Evolutionary conservation across 2,797 vertebrate genomes (phyloP).

Genomic region (Trichosurus vulpecula): DNA sequence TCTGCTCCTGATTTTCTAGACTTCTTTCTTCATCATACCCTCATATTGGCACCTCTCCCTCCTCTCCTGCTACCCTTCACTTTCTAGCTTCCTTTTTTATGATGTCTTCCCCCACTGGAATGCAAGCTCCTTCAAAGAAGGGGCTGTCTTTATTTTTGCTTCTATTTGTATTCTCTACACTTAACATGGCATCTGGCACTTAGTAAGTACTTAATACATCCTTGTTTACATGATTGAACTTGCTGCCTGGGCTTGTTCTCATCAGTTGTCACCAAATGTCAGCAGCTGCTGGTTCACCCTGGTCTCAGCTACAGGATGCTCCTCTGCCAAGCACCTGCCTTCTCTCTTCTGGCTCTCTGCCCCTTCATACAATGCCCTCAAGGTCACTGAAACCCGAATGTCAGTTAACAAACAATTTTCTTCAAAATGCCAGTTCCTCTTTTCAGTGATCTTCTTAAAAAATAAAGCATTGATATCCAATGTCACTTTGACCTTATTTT

Average conservation of each 20-base stretch:
- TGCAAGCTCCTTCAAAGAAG: neutral
- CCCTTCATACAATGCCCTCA: neutral
- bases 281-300: neutral
- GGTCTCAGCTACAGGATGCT: neutral
- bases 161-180: neutral
- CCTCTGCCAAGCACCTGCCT: neutral
- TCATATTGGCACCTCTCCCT: neutral
- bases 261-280: neutral
- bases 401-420: neutral
- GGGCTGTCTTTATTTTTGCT: neutral
- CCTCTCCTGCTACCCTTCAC: neutral
- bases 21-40: neutral
- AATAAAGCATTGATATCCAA: neutral
- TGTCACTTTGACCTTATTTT: neutral
- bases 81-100: neutral
- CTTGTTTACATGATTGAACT: neutral
- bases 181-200: neutral
- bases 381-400: neutral
- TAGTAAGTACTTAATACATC: neutral
- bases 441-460: neutral
- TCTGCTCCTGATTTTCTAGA: neutral
- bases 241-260: neutral
- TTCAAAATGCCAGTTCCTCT: neutral
- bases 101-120: neutral
- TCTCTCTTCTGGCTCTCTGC: neutral